These are phyloP conservation scores for Ianthella basta DNA, from an alignment of 37 sponge, comb jelly and placozoan species.

Conservation along the genomic window DNA sequence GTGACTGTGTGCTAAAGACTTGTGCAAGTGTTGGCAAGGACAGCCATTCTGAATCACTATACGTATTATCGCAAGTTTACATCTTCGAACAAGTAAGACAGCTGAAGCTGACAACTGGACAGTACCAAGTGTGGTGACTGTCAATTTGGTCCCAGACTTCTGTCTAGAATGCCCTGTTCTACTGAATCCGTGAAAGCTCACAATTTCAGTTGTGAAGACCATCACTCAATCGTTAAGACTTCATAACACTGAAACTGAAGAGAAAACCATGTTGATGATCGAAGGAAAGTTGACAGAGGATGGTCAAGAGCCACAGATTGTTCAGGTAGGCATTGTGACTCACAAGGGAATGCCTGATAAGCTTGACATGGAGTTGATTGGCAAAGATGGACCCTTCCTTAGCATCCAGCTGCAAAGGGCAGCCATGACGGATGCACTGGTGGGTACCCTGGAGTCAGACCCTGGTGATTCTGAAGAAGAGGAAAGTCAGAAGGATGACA, in stretches of 20 bases:
- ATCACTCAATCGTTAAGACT: not conserved
- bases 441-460: not conserved
- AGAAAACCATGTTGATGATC: constrained; percentile 23
- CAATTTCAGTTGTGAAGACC: not conserved
- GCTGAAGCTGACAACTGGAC: too few species aligned
- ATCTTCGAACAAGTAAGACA: too few species aligned
- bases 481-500: not conserved
- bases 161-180: not conserved
- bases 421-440: not conserved
- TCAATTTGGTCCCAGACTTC: not conserved
- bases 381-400: not conserved
- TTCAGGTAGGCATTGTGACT: not conserved
- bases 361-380: not conserved
- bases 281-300: constrained; percentile 31
- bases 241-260: not conserved
- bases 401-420: not conserved
- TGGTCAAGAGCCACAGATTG: not conserved
- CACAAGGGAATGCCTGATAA: too few species aligned
- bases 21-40: too few species aligned
- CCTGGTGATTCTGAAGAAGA: not conserved
- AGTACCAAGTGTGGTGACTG: too few species aligned
- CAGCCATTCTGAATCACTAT: too few species aligned
- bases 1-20: too few species aligned
- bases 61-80: too few species aligned
- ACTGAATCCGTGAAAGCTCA: constrained; percentile 1